Evolutionary conservation across 1,140 invertebrate genomes (phyloP), one percentile per base, ranked within the genome.

Genomic region (Harpegnathos saltator): DNA sequence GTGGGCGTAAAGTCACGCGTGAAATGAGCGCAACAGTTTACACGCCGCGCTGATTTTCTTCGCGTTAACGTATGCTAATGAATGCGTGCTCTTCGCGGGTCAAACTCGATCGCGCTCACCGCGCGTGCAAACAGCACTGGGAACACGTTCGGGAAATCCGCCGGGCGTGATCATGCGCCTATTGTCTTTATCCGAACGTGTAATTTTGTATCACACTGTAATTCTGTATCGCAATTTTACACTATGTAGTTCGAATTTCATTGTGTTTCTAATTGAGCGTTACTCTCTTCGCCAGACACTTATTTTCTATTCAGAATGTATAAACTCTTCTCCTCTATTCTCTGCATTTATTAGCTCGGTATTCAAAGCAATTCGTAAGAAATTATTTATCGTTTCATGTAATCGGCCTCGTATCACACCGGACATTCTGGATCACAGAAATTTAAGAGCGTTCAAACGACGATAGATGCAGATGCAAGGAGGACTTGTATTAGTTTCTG

Each of bases 1-100:
- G 58, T 61, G 52, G 22, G 26, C 3, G 26, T 19, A 24, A 75
- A 72, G 50, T 80, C 65, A 62, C 74, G 29, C 19, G 24, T 54
- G 12, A 81, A 82, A 85, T 82, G 26, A 17, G 0, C 15, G 38
- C 5, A 68, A 44, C 12, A 22, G 3, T 48, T 75, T 63, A 29
- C 22, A 44, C 9, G 24, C 14, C 17, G 22, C 12, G 33, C n/a
- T 62, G 29, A 82, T 59, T 68, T 84, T 71, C 63, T 85, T 73
- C 65, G 22, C 65, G 63, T 15, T 71, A 50, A 62, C 17, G 7
- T 59, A 75, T 59, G 63, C 77, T 87, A 84, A 88, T 75, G 48
- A 66, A 81, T 48, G 44, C 24, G n/a, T 50, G n/a, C 38, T n/a
- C 17, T n/a, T 26, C 50, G 22, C 19, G 24, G 58, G 61, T 54